These are phyloP conservation scores for Tachysurus fulvidraco DNA, from an alignment of 2,113 vertebrate species.

Conservation along the genomic window DNA sequence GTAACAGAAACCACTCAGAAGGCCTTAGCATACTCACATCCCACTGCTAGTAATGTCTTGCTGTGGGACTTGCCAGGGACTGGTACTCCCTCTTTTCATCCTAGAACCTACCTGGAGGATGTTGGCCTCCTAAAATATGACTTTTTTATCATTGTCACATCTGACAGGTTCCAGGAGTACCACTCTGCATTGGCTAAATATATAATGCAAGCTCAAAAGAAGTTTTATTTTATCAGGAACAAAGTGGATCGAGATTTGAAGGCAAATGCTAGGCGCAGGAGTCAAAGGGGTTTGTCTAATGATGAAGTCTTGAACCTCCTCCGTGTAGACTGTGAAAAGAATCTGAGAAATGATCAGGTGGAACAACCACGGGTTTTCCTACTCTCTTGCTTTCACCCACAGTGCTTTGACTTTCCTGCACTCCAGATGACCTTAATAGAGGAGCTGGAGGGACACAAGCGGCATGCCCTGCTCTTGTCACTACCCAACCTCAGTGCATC, in stretches of 20 bases:
- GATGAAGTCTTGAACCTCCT: conserved; percentile 29
- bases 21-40: conserved; percentile 47
- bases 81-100: conserved; percentile 46
- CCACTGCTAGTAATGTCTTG: conserved; percentile 46
- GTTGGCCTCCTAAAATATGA: conserved; percentile 54
- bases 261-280: conserved; percentile 1
- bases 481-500: conserved; percentile 36
- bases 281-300: background rate
- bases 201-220: conserved; percentile 51
- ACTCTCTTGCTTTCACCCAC: conserved; percentile 47
- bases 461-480: conserved; percentile 42
- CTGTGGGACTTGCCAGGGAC: conserved; percentile 63
- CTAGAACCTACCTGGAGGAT: conserved; percentile 46
- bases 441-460: conserved; percentile 51
- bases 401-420: conserved; percentile 52
- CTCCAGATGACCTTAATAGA: conserved; percentile 42
- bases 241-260: conserved; percentile 61
- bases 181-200: conserved; percentile 49
- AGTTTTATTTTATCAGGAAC: conserved; percentile 59
- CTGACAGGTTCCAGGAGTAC: conserved; percentile 51
- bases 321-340: conserved; percentile 49
- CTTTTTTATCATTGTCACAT: conserved; percentile 58
- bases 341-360: conserved; percentile 33
- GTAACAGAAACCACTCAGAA: conserved; percentile 49
- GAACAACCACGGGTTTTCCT: conserved; percentile 46